Conservation (phyloP, 2,888 invertebrate species). For the Chironomus tentans region DNA sequence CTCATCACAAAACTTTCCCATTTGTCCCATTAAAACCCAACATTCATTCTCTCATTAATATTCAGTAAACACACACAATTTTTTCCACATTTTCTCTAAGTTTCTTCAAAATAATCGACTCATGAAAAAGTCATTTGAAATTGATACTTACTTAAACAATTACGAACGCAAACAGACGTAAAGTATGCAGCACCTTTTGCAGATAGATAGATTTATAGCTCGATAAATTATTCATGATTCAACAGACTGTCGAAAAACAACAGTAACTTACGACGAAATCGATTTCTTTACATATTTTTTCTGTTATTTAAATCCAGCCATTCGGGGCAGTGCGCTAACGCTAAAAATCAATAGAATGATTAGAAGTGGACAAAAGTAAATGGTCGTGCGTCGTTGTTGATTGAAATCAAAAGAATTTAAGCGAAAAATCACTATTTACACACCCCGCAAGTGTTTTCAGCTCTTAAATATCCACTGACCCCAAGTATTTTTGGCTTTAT, state of each 20-base stretch:
- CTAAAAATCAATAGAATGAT: slow-evolving; percentile 18
- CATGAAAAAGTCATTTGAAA: background rate
- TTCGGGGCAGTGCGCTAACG: background rate
- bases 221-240: slow-evolving; percentile 22
- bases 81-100: background rate
- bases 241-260: slow-evolving; percentile 5
- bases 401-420: background rate
- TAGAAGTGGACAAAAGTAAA: background rate
- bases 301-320: background rate
- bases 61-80: no score
- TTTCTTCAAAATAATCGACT: background rate
- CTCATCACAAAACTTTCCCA: no score
- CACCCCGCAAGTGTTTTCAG: background rate
- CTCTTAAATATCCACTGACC: slow-evolving; percentile 18
- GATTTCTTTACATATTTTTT: background rate
- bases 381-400: background rate
- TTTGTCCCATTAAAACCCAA: no score
- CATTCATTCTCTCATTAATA: no score
- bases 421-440: slow-evolving; percentile 23
- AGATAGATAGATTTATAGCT: background rate
- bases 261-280: background rate
- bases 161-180: background rate
- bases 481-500: background rate
- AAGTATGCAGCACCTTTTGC: background rate
- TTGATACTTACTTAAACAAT: background rate